phyloP scores from a whole-genome alignment of 1,140 invertebrate species.

The Delia radicum region DNA sequence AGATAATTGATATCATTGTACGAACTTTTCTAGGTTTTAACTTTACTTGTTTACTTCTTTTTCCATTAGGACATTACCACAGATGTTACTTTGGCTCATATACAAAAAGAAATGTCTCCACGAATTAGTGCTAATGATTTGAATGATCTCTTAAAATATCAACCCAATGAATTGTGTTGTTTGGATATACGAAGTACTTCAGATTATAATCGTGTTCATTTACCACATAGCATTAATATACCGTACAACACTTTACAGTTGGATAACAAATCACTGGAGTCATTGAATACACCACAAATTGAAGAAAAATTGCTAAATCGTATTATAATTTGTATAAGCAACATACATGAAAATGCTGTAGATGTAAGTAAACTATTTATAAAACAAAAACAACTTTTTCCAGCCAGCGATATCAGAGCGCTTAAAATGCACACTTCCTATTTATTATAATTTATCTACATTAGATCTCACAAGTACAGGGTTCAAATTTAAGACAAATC shows the following conservation, averaged over 20 bases:
- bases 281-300: constrained; percentile 65
- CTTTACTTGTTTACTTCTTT: constrained; percentile 29
- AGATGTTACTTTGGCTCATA: constrained; percentile 63
- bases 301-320: constrained; percentile 61
- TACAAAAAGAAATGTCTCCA: constrained; percentile 74
- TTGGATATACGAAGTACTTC: constrained; percentile 74
- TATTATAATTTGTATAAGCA: constrained; percentile 77
- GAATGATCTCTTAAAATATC: constrained; percentile 68
- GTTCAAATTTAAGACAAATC: no score
- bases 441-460: no score
- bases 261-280: constrained; percentile 64
- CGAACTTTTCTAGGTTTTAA: background rate
- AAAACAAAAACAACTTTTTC: no score
- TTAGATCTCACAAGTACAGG: no score
- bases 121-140: constrained; percentile 85
- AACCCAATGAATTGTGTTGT: constrained; percentile 68
- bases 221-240: constrained; percentile 82
- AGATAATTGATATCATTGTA: constrained; percentile 51
- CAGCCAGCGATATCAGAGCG: no score
- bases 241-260: constrained; percentile 76
- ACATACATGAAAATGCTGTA: constrained; percentile 72
- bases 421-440: no score
- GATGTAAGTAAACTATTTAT: constrained; percentile 61
- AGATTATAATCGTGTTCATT: constrained; percentile 73
- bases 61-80: constrained; percentile 68